Base-by-base conservation (phyloP, 2,797 vertebrate genomes). In the Artibeus jamaicensis region DNA sequence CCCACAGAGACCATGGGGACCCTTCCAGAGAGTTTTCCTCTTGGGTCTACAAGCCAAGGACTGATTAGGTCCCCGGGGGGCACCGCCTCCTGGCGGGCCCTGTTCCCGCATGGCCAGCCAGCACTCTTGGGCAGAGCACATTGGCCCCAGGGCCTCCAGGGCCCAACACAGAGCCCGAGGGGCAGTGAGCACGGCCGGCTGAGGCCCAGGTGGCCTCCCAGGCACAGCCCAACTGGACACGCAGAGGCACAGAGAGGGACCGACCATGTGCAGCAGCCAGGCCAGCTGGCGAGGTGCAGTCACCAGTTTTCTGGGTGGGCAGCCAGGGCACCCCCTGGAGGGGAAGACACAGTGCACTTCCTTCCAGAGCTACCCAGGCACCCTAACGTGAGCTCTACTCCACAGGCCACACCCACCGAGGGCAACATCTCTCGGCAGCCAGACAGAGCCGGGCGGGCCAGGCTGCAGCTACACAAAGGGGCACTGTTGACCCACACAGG, bases 401-500 rank as follows among this genome's bases (percentile, higher is more conserved):
- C 53, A 14, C 5, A 11, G 19, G 34, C 37, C 9, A 32, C 93
- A 92, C 96, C 42, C 96, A 91, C 96, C 73, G 0, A 88, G n/a
- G 96, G 94, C 92, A 96, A 93, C 96, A 74, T 74, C 71, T 92
- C 95, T 97, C 76, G 6, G 73, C 67, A 37, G 94, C 6, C 16
- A 84, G 79, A 94, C 91, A 92, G 92, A 77, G 96, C 95, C 94
- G 42, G 96, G 91, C 0, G 50, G 22, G 62, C 57, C 65, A 37
- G 95, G 96, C 78, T 29, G 83, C 89, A 89, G 93, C 96, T 82
- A 97, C 88, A 97, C 74, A 88, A n/a, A 82, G 0, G 95, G 92
- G 97, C 42, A 12, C 90, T 89, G 97, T 84, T 99, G 99, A 99
- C 99, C 99, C 99, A 99, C 99, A 98, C 98, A 98, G 98, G 99